Conservation (phyloP, 2,888 invertebrate genomes). For the Pterostichus madidus region DNA sequence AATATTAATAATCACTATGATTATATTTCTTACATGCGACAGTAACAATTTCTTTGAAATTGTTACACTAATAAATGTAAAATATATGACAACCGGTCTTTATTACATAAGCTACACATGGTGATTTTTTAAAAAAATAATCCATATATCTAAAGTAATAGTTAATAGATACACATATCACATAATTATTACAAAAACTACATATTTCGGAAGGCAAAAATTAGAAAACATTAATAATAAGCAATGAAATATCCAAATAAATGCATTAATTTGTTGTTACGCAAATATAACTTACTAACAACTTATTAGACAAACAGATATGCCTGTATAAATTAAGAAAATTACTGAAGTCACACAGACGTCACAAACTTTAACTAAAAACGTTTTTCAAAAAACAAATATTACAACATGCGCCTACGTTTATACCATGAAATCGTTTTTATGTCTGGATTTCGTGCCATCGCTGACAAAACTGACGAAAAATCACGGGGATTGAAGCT, state of each 20-base stretch:
- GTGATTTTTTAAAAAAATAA: neutral
- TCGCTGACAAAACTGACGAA: slow-evolving; percentile 18
- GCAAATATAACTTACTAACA: slow-evolving; percentile 16
- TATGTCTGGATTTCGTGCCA: slow-evolving; percentile 44
- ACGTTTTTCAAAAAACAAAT: slow-evolving; percentile 70
- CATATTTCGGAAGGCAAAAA: neutral
- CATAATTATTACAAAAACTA: slow-evolving; percentile 1
- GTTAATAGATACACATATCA: neutral
- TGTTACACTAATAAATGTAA: no score
- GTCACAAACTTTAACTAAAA: slow-evolving; percentile 73
- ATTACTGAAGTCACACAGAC: neutral
- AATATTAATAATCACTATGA: no score
- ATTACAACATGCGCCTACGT: slow-evolving; percentile 22
- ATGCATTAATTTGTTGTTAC: slow-evolving; percentile 10
- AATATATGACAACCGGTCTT: no score
- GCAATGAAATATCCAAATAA: neutral
- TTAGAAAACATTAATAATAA: slow-evolving; percentile 16
- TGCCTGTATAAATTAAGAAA: slow-evolving; percentile 1
- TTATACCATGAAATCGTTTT: slow-evolving; percentile 28
- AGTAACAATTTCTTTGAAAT: no score
- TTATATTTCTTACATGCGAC: no score
- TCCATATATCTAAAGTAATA: neutral
- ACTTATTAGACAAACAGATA: neutral
- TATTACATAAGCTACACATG: no score
- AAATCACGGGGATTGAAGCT: slow-evolving; percentile 1